Conservation (phyloP, 2,797 vertebrate species). For the Danio choprae region DNA sequence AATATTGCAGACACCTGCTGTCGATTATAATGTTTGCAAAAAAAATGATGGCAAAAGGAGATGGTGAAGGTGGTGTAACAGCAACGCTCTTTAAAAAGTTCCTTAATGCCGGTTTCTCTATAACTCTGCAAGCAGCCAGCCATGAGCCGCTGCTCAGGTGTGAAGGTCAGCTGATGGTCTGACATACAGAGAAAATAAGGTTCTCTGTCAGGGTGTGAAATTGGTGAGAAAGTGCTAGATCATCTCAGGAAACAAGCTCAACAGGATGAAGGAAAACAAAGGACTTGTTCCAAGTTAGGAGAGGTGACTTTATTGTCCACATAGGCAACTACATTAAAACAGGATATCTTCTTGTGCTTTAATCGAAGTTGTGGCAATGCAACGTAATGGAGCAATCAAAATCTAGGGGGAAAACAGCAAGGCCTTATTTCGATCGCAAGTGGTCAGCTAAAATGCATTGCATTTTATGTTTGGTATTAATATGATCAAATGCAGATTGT, state of each 20-base stretch:
- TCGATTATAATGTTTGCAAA: background rate
- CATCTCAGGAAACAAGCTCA: slow-evolving; percentile 23
- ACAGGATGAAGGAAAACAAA: slow-evolving; percentile 3
- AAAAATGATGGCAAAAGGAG: background rate
- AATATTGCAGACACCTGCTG: background rate
- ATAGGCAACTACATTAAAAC: background rate
- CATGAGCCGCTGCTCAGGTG: slow-evolving; percentile 24
- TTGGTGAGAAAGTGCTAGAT: slow-evolving; percentile 18
- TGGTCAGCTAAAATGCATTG: too few species aligned
- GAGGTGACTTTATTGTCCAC: background rate
- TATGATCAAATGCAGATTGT: too few species aligned
- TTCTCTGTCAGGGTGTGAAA: slow-evolving; percentile 48
- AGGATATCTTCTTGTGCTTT: background rate
- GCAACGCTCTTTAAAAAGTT: slow-evolving; percentile 6
- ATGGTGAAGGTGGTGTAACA: background rate
- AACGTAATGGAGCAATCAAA: background rate
- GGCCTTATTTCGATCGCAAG: too few species aligned
- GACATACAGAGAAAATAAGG: slow-evolving; percentile 33
- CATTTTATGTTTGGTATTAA: too few species aligned
- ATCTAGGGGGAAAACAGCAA: background rate
- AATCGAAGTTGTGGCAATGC: background rate
- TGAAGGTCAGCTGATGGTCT: slow-evolving; percentile 47
- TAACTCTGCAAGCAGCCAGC: background rate
- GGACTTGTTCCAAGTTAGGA: background rate
- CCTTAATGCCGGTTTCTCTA: background rate